Conservation (phyloP, 1,140 invertebrate species). For the Spodoptera litura region DNA sequence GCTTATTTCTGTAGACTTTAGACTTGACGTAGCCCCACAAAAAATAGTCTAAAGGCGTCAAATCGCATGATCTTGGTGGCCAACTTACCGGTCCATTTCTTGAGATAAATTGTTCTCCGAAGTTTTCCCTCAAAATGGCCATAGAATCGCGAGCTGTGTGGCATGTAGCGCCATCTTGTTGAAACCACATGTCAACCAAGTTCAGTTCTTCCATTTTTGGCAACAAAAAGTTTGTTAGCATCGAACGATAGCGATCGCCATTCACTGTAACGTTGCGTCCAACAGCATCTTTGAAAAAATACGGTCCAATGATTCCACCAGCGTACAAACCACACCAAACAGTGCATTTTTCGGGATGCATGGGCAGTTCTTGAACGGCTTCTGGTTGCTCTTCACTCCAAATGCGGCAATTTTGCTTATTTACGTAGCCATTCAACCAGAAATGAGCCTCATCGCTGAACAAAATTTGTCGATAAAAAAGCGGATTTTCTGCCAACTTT, state of each 20-base stretch:
- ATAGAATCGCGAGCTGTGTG: slow-evolving; percentile 18
- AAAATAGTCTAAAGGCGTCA: too few species aligned
- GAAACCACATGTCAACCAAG: slow-evolving; percentile 24
- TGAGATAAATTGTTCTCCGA: too few species aligned
- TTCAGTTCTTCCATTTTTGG: slow-evolving; percentile 50
- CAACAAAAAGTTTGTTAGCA: slow-evolving; percentile 62
- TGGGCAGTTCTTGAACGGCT: slow-evolving; percentile 47
- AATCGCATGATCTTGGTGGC: too few species aligned
- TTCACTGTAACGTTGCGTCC: slow-evolving; percentile 62
- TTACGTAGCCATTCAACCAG: slow-evolving; percentile 39
- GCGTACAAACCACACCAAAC: slow-evolving; percentile 62
- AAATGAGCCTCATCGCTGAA: slow-evolving; percentile 56
- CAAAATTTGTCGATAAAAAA: slow-evolving; percentile 47
- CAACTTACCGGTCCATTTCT: too few species aligned
- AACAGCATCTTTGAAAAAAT: slow-evolving; percentile 48
- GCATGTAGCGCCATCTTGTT: slow-evolving; percentile 15
- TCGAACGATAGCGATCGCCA: slow-evolving; percentile 62
- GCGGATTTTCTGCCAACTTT: slow-evolving; percentile 15
- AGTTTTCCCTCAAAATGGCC: background rate
- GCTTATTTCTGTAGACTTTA: too few species aligned
- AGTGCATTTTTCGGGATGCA: slow-evolving; percentile 64
- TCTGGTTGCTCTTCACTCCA: slow-evolving; percentile 53
- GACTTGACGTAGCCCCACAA: too few species aligned
- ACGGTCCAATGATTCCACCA: slow-evolving; percentile 62
- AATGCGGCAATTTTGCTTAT: slow-evolving; percentile 46